Evolutionary conservation across 2,113 vertebrate genomes (phyloP).

Genomic region (Cavia porcellus): DNA sequence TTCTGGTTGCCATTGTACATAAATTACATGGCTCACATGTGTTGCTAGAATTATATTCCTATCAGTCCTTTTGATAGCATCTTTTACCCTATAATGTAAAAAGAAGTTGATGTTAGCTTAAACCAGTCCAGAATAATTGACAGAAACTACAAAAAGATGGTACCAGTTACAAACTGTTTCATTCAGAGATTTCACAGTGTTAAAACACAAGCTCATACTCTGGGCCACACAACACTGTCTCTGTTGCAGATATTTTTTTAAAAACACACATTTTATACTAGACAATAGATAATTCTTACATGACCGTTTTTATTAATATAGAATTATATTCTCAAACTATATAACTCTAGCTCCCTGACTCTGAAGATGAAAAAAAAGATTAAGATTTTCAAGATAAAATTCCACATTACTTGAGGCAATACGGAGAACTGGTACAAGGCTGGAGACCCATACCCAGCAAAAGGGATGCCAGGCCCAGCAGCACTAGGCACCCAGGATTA

Average conservation of each 20-base stretch:
- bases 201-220: neutral
- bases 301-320: neutral
- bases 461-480: fast-evolving
- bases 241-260: neutral
- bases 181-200: neutral
- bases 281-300: neutral
- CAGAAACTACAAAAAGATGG: neutral
- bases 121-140: neutral
- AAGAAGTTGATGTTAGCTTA: constrained; percentile 28
- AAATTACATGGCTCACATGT: neutral
- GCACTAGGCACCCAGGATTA: fast-evolving
- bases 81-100: neutral
- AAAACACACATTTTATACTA: constrained; percentile 36
- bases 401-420: neutral
- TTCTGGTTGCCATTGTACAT: neutral
- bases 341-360: neutral
- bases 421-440: neutral
- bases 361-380: neutral
- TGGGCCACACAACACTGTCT: neutral
- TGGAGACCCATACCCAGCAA: neutral
- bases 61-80: neutral
- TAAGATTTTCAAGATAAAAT: neutral
- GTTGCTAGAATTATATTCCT: neutral
- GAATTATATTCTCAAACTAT: neutral
- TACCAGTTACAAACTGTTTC: neutral